These are phyloP conservation scores for Eucera pruinosa DNA, from an alignment of 2,888 invertebrate genomes.

Conservation along the genomic window DNA sequence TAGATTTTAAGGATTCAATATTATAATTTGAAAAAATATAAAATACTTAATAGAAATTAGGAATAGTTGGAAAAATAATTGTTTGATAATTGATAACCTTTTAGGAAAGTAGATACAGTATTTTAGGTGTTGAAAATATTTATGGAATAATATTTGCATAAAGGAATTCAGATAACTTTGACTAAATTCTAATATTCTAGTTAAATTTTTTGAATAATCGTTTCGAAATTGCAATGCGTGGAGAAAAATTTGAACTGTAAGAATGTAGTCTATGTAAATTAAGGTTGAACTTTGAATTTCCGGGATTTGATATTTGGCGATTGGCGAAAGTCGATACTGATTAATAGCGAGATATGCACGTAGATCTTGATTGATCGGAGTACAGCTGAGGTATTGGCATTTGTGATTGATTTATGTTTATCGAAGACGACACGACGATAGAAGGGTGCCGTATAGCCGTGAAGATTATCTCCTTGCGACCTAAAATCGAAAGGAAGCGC, in stretches of 20 bases:
- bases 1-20: too few species aligned
- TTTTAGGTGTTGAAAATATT: too few species aligned
- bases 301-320: not conserved
- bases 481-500: constrained; percentile 3
- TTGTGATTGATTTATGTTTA: constrained; percentile 41
- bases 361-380: constrained; percentile 37
- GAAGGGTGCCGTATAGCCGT: not conserved
- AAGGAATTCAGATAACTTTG: too few species aligned
- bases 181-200: too few species aligned
- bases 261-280: not conserved
- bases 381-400: constrained; percentile 4
- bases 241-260: not conserved
- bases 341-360: not conserved
- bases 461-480: constrained; percentile 11
- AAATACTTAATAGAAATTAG: too few species aligned
- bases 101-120: too few species aligned
- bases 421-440: constrained; percentile 6
- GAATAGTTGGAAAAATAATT: too few species aligned
- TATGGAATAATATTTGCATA: too few species aligned
- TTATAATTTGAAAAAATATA: too few species aligned
- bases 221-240: not conserved
- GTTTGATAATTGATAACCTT: too few species aligned
- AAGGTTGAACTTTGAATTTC: not conserved
- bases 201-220: too few species aligned
- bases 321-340: constrained; percentile 14